Evolutionary conservation across 2,888 invertebrate species (phyloP).

Genomic region (Erannis defoliaria): DNA sequence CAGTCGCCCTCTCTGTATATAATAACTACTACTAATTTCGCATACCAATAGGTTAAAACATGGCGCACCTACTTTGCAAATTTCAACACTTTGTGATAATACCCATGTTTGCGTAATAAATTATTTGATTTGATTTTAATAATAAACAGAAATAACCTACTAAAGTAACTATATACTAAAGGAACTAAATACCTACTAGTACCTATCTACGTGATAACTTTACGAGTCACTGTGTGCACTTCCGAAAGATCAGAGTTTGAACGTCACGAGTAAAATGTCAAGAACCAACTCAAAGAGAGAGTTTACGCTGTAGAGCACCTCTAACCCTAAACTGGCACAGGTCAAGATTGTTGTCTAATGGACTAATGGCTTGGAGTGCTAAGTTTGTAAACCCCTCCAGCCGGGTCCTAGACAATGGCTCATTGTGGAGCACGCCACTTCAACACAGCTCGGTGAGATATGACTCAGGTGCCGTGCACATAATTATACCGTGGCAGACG

Average conservation of each 20-base stretch:
- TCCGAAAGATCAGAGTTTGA: not conserved
- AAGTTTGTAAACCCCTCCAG: slow-evolving; percentile 37
- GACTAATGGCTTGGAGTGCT: slow-evolving; percentile 33
- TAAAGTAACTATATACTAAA: too few species aligned
- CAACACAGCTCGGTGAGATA: slow-evolving; percentile 43
- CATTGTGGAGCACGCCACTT: slow-evolving; percentile 43
- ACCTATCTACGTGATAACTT: not conserved
- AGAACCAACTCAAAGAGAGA: not conserved
- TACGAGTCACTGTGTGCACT: not conserved
- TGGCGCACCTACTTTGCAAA: too few species aligned
- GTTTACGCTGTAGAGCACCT: not conserved
- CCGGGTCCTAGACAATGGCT: slow-evolving; percentile 39
- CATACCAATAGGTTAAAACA: too few species aligned
- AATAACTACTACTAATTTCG: too few species aligned
- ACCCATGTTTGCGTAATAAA: too few species aligned
- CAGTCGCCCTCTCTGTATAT: too few species aligned
- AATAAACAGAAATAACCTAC: not conserved
- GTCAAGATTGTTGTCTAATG: slow-evolving; percentile 37
- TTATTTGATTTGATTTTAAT: too few species aligned
- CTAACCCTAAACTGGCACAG: slow-evolving; percentile 19
- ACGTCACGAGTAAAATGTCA: not conserved
- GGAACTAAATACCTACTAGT: too few species aligned
- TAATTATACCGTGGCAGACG: slow-evolving; percentile 21
- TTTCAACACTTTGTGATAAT: too few species aligned
- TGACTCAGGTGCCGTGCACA: slow-evolving; percentile 31